Conservation (phyloP, 2,113 vertebrate genomes). For the Genyomyrus donnyi region DNA sequence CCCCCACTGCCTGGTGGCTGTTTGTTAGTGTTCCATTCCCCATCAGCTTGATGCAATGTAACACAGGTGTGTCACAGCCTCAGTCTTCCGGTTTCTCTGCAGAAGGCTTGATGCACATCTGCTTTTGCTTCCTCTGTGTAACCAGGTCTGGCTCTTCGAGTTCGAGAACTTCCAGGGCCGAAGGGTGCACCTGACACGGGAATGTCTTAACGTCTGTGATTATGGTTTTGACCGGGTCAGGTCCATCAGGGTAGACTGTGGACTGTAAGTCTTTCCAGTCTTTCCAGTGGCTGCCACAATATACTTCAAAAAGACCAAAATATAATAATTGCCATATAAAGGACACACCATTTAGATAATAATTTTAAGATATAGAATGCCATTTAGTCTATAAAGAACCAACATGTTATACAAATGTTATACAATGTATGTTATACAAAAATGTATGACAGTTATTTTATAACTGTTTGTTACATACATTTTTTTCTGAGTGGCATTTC, state of each 20-base stretch:
- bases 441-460: background rate
- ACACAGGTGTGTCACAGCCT: background rate
- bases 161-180: slow-evolving; percentile 73
- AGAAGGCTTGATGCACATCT: background rate
- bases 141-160: slow-evolving; percentile 66
- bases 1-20: background rate
- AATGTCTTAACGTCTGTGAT: slow-evolving; percentile 61
- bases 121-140: background rate
- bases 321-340: background rate
- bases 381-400: background rate
- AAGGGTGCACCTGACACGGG: slow-evolving; percentile 56
- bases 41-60: background rate
- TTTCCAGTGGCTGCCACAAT: background rate
- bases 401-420: background rate
- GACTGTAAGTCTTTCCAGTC: slow-evolving; percentile 26
- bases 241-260: slow-evolving; percentile 66
- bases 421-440: background rate
- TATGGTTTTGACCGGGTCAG: slow-evolving; percentile 60
- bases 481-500: background rate
- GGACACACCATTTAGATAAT: background rate
- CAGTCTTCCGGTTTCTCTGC: background rate
- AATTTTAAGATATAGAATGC: background rate
- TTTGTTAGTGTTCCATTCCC: background rate
- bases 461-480: background rate
- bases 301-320: background rate